Evolutionary conservation across 2,797 vertebrate genomes (phyloP).

Genomic region (Petrocephalus schoutedeni): DNA sequence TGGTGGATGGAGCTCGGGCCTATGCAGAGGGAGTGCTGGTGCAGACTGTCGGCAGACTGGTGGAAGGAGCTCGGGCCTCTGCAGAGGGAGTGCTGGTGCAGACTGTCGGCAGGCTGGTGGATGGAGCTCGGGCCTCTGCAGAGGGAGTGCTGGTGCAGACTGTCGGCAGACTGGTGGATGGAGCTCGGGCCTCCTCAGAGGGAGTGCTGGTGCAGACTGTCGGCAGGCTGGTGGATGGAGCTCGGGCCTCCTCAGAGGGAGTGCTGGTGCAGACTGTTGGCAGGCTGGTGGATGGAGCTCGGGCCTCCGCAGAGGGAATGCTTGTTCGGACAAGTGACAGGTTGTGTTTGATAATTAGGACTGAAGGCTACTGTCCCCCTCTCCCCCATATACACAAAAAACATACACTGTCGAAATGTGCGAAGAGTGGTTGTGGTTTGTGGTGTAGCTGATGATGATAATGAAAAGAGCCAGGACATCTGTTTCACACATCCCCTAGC

Average conservation of each 20-base stretch:
- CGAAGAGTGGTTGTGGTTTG: background rate
- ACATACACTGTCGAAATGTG: background rate
- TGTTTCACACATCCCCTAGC: background rate
- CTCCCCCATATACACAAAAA: background rate
- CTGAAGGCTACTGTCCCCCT: background rate
- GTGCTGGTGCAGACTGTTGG: background rate
- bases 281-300: background rate
- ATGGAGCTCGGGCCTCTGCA: no score
- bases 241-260: background rate
- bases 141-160: background rate
- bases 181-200: background rate
- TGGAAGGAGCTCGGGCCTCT: background rate
- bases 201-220: background rate
- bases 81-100: background rate
- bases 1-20: background rate
- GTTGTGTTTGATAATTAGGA: background rate
- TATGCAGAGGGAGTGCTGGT: background rate
- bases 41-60: background rate
- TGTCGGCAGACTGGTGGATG: background rate
- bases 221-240: background rate
- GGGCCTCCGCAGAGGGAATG: background rate
- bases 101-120: no score
- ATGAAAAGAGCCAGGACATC: slow-evolving; percentile 11
- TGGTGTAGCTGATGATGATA: background rate
- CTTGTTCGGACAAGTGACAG: background rate